Evolutionary conservation across 1,140 invertebrate species (phyloP), one percentile per base, ranked within the genome.

Genomic region (Lutraria rhynchaena): DNA sequence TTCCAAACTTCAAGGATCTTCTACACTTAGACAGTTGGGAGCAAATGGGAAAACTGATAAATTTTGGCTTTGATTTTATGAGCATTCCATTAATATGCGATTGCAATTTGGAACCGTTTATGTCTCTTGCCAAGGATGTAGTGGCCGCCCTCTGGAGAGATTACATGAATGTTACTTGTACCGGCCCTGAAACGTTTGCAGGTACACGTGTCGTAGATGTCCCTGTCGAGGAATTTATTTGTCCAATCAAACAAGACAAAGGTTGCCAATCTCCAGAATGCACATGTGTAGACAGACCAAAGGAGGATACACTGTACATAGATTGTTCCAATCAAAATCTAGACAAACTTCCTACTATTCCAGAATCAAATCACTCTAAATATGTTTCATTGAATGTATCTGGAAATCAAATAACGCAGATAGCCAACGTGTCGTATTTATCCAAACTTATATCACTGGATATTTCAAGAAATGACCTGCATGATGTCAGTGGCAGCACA

Each of bases 271-370:
- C 60, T 0, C 44, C 31, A 24, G 24, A 44, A 33, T 78, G 75
- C 51, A 55, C n/a, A 17, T 78, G 75, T 35, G n/a, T 55, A 65
- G 75, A 78, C n/a, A 46, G 55, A 29, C 75, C 75, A 37, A 51
- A 35, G n/a, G 27, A 61, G 24, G 27, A 67, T 46, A 67, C 60
- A 37, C 11, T 67, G 17, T 67, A 35, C 41, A 41, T 78, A 19
- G 33, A 78, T 37, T 78, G 75, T 57, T 55, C 75, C 15, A 67
- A 67, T 17, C n/a, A n/a, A 22, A 22, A 11, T n/a, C 51, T 78
- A n/a, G 33, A 5, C 0, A 55, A 22, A 37, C 11, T 65, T 15
- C 75, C 75, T 17, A 31, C 33, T 35, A 29, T 78, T 41, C 75
- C 75, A 55, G 3, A 55, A 11, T 65, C 60, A 33, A 67, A 22